Evolutionary conservation across 2,113 vertebrate species (phyloP), one percentile per base, ranked within the genome.

Genomic region (Bombycilla garrulus): DNA sequence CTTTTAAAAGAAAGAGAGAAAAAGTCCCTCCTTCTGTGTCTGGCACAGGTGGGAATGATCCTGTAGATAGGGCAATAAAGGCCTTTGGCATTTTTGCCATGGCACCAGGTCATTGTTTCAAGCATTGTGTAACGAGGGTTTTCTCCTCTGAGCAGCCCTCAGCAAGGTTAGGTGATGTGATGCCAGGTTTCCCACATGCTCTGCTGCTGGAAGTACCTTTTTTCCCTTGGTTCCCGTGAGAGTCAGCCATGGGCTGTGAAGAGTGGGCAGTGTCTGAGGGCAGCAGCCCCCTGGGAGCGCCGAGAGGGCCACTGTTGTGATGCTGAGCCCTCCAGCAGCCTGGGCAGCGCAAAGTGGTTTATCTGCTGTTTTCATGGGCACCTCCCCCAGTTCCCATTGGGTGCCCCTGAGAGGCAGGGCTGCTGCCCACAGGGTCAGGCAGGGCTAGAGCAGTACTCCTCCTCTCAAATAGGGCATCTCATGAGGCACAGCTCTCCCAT

Each of bases 251-350:
- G 33, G 69, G 65, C 78, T 87, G 53, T 3, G 9, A 35, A 88
- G 80, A 69, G 53, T 2, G 1, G 28, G 33, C 51, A 56, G n/a
- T 1, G 0, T 28, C 44, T 7, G 8, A 40, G 36, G 42, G 26
- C 60, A 47, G 23, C 48, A 36, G 48, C 31, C 3, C 6, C 20
- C 56, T 24, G 20, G 51, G 56, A 72, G 53, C 23, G 28, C 42
- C 0, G 1, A 17, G n/a, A 14, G 0, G 0, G n/a, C 7, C 33
- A 17, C 0, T 2, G 48, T n/a, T 33, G 60, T 4, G 13, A n/a
- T 62, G 36, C 60, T 3, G 19, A 84, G 60, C 25, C 40, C 35
- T 73, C 54, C 48, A 16, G 11, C 56, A 78, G 16, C 73, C 42
- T 5, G 0, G 42, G 15, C n/a, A 86, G 5, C 1, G 12, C 5